These are phyloP conservation scores for Erethizon dorsatum DNA, from an alignment of 2,797 vertebrate species.

Conservation along the genomic window DNA sequence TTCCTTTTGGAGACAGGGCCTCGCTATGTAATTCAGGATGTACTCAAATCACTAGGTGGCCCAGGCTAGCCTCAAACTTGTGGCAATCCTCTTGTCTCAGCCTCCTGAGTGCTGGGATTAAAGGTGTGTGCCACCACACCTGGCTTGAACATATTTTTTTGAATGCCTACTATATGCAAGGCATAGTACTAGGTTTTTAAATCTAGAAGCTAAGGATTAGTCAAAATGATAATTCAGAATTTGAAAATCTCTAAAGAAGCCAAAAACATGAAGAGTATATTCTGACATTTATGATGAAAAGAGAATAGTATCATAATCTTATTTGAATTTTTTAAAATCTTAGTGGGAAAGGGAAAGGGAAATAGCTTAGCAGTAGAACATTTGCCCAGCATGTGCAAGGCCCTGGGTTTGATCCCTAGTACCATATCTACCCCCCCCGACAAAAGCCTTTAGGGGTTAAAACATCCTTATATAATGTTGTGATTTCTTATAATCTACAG, in stretches of 20 bases:
- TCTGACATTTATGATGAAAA: conserved; percentile 51
- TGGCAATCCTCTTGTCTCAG: background rate
- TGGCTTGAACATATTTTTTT: background rate
- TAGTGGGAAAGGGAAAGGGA: background rate
- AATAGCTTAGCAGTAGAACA: background rate
- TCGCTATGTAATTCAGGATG: background rate
- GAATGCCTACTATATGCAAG: conserved; percentile 47
- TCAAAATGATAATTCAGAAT: conserved; percentile 57
- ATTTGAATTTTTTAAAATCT: background rate
- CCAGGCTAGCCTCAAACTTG: background rate
- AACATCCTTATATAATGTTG: conserved; percentile 19
- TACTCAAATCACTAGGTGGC: background rate
- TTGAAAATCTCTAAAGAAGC: conserved; percentile 62
- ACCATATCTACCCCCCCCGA: background rate
- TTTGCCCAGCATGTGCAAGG: background rate
- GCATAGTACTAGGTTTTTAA: conserved; percentile 53
- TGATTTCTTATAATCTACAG: conserved; percentile 49
- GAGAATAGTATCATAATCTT: conserved; percentile 22
- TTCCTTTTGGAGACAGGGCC: background rate
- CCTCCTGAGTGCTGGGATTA: background rate
- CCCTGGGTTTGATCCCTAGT: background rate
- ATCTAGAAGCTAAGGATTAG: conserved; percentile 46
- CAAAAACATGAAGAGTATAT: background rate
- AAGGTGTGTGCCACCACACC: background rate
- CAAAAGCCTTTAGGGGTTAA: background rate